These are phyloP conservation scores for Phlogophora meticulosa DNA, from an alignment of 2,888 invertebrate species.

Conservation along the genomic window DNA sequence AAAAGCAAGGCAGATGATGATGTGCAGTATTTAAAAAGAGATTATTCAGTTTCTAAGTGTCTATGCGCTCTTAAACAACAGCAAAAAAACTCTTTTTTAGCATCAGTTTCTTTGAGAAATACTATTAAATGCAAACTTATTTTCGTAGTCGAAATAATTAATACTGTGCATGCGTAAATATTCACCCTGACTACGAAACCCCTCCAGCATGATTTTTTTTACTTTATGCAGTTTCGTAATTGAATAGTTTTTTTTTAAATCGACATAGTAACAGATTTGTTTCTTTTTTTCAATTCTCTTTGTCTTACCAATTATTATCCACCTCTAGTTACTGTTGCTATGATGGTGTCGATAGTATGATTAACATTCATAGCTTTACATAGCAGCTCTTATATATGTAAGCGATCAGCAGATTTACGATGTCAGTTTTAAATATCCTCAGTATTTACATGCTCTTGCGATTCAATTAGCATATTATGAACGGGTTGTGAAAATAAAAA, in stretches of 20 bases:
- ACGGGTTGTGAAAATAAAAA: constrained; percentile 58
- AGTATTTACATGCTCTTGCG: constrained; percentile 58
- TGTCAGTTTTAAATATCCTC: constrained; percentile 57
- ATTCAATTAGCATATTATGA: constrained; percentile 68
- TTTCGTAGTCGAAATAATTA: no score
- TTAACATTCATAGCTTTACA: constrained; percentile 31
- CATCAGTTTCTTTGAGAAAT: no score
- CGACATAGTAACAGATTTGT: not conserved
- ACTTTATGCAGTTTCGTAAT: not conserved
- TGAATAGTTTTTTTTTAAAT: constrained; percentile 1
- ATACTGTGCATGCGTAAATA: no score
- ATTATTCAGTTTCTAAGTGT: no score
- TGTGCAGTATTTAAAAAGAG: no score
- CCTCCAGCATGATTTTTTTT: no score
- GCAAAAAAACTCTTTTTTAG: no score
- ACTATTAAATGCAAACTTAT: no score
- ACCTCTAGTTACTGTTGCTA: not conserved
- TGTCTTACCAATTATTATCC: not conserved
- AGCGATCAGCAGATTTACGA: constrained; percentile 52
- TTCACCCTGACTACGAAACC: no score
- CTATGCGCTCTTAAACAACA: no score
- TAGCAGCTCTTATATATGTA: constrained; percentile 27
- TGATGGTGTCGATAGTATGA: constrained; percentile 36
- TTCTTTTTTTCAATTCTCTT: not conserved
- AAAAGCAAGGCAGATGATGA: no score